A percentile compares a stretch with the other conserved stretches of the same genome.
Evolutionary conservation across 1,140 invertebrate species (phyloP).

Genomic region (Neodiprion pinetum): DNA sequence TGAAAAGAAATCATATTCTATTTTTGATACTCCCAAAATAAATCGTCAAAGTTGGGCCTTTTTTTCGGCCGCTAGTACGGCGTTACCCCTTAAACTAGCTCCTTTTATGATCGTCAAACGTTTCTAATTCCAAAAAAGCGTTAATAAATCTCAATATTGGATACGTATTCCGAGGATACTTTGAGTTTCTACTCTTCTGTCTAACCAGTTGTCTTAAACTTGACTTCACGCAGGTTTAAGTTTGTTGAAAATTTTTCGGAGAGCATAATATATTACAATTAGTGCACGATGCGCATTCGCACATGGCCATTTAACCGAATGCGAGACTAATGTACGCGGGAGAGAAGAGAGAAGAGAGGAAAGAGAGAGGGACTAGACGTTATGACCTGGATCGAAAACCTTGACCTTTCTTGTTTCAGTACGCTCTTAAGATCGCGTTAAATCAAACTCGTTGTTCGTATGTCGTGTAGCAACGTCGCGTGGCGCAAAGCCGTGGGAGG

Average conservation of each 20-base stretch:
- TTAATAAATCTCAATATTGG: neutral
- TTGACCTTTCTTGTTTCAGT: conserved; percentile 1
- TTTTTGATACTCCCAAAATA: no score
- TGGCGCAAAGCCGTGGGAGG: neutral
- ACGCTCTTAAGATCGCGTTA: conserved; percentile 1
- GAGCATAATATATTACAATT: neutral
- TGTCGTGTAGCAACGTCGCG: neutral
- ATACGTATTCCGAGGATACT: neutral
- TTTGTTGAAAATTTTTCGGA: no score
- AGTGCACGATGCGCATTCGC: neutral
- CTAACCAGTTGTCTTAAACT: no score
- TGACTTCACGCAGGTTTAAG: no score
- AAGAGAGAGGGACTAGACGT: neutral
- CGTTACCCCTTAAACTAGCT: no score
- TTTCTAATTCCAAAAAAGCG: no score
- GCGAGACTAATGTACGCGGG: no score
- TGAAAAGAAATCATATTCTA: no score
- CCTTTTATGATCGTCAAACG: no score
- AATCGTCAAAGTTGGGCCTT: no score
- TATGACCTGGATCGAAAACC: conserved; percentile 5
- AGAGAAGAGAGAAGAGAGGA: no score
- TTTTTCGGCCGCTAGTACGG: no score
- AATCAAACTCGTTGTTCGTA: neutral
- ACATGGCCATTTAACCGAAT: neutral
- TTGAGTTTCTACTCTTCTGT: conserved; percentile 22